Percentiles rank a stretch among this genome's conserved stretches.
phyloP scores from a whole-genome alignment of 2,113 vertebrate genomes.

The Prochilodus magdalenae region DNA sequence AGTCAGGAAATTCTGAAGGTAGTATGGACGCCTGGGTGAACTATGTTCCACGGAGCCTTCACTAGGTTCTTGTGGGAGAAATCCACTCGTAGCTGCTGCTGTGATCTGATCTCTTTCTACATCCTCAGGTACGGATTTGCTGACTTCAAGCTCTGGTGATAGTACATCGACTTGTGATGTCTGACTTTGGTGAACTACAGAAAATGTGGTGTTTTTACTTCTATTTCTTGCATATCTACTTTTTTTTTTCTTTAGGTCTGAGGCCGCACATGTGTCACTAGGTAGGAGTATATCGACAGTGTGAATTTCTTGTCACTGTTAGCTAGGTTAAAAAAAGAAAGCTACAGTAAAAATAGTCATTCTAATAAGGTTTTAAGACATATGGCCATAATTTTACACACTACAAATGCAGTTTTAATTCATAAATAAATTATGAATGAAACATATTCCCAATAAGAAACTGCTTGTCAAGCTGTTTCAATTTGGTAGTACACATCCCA shows the following conservation, averaged over 20 bases:
- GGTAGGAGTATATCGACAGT: too few species aligned
- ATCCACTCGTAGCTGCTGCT: not conserved
- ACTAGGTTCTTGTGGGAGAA: not conserved
- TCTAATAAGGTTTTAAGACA: too few species aligned
- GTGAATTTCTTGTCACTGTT: too few species aligned
- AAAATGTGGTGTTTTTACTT: not conserved
- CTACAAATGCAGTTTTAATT: too few species aligned
- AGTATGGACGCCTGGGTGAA: conserved; percentile 79
- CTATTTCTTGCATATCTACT: conserved; percentile 46
- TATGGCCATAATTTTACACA: too few species aligned
- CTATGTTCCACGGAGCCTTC: not conserved
- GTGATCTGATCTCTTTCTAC: not conserved
- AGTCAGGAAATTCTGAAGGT: conserved; percentile 86
- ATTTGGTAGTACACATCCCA: too few species aligned
- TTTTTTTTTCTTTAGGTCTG: conserved; percentile 65
- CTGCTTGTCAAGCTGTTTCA: too few species aligned
- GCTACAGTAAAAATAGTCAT: too few species aligned
- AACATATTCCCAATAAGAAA: too few species aligned
- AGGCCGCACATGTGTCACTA: not conserved
- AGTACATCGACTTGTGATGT: not conserved
- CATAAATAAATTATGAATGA: too few species aligned
- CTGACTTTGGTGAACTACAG: not conserved
- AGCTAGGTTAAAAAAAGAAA: too few species aligned
- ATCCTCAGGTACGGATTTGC: not conserved
- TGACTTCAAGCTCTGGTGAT: not conserved